Base-by-base conservation (phyloP, 2,888 invertebrate genomes). In the Hedya salicella region DNA sequence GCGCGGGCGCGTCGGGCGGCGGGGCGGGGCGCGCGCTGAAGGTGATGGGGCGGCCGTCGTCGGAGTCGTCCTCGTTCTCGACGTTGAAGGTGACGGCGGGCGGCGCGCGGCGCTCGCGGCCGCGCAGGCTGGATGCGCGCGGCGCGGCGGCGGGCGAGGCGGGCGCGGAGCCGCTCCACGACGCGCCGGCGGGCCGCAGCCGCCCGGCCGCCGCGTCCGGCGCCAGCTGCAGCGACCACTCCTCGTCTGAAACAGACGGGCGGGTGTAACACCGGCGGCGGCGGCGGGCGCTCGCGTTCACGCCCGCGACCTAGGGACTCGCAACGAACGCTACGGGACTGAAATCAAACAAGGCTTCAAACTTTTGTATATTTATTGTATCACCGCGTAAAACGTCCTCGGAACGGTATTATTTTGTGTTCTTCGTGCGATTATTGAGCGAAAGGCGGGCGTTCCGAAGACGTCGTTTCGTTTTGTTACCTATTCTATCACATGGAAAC, bases 51-150 rank as follows among this genome's bases (percentile, higher is more conserved):
- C 88, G 86, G 64, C 88, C 90, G 78, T 84, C 83, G 78, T 85
- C 86, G 21, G 86, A 83, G 73, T 87, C 87, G 48, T 86, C 82
- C 75, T 91, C 92, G 85, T 86, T 83, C 81, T 91, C 91, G 53
- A 92, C 90, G 83, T 81, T 87, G 84, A 92, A 92, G 76, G 90
- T 91, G 81, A 92, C 92, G 78, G 86, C 83, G 78, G 90, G 88
- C 71, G 85, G 80, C 70, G 70, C 69, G 16, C 70, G 74, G 68
- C 78, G 75, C 69, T 83, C 82, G 70, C 77, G 77, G 68, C 78
- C 68, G 76, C 81, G 83, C 65, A 88, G 83, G 72, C 88, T 84
- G 78, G 86, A 82, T 64, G 80, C 71, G 62, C 76, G 82, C 69
- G 84, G 84, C 65, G 80, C 77, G 75, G 74, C 81, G 69, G 73